A percentile compares a stretch with the other conserved stretches of the same genome.
phyloP scores from a whole-genome alignment of 64 coral and sea anemone species.

The Pocillopora verrucosa region DNA sequence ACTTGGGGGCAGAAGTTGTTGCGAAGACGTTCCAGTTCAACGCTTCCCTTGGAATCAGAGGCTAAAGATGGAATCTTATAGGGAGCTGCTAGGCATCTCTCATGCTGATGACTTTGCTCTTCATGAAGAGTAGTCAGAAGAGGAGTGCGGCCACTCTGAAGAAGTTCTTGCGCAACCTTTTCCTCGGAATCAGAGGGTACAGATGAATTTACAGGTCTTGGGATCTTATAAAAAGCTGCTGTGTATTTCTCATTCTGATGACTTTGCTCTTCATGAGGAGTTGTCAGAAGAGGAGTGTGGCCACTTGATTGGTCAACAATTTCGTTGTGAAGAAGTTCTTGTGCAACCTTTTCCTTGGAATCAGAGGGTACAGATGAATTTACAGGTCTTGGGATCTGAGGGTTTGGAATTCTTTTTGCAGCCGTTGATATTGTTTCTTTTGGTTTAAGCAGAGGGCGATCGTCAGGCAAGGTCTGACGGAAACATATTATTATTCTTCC shows the following conservation, averaged over 20 bases:
- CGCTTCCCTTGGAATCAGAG: too few relatives aligned
- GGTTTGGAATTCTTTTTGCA: not conserved
- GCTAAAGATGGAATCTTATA: too few relatives aligned
- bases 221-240: too few relatives aligned
- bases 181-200: too few relatives aligned
- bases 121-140: not conserved
- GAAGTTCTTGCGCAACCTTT: too few relatives aligned
- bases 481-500: not conserved
- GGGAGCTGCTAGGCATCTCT: not conserved
- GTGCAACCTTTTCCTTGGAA: not conserved
- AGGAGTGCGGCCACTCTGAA: not conserved
- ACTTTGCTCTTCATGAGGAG: not conserved
- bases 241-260: not conserved
- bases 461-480: not conserved
- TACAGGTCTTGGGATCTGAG: not conserved
- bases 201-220: too few relatives aligned
- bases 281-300: not conserved
- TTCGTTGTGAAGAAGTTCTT: too few relatives aligned
- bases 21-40: too few relatives aligned
- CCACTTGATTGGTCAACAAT: not conserved
- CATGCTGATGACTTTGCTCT: conserved; percentile 7
- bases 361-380: too few relatives aligned
- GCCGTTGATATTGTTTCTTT: not conserved
- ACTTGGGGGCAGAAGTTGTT: too few relatives aligned
- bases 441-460: conserved; percentile 2